phyloP scores from a whole-genome alignment of 2,888 invertebrate genomes.

The Alcis repandata region DNA sequence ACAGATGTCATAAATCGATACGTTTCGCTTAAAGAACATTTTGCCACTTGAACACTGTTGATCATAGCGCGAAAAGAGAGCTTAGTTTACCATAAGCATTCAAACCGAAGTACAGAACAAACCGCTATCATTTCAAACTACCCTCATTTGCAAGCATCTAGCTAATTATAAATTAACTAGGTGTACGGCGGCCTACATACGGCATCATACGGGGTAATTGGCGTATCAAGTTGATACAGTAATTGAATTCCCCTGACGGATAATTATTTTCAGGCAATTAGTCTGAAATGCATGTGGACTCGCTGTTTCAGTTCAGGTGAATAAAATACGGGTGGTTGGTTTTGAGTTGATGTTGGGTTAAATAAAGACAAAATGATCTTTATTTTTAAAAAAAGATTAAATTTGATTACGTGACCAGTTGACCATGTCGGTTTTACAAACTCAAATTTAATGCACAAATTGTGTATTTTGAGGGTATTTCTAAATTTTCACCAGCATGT shows the following conservation, averaged over 20 bases:
- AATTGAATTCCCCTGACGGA: constrained; percentile 39
- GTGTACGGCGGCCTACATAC: constrained; percentile 27
- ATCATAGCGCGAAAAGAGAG: no score
- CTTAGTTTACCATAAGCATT: no score
- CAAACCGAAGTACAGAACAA: background rate
- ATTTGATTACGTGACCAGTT: no score
- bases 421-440: no score
- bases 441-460: no score
- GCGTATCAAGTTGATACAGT: constrained; percentile 37
- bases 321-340: background rate
- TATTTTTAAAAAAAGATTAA: no score
- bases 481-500: no score
- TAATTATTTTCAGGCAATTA: constrained; percentile 45
- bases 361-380: no score
- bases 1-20: no score
- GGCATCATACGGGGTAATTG: constrained; percentile 30
- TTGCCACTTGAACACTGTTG: no score
- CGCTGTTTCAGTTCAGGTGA: constrained; percentile 10
- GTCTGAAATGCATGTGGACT: constrained; percentile 31
- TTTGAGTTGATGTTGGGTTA: background rate
- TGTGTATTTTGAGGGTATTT: no score
- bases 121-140: constrained; percentile 12
- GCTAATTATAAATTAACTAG: constrained; percentile 34
- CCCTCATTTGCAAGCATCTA: constrained; percentile 22
- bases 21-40: no score